Evolutionary conservation across 2,888 invertebrate species (phyloP).

Genomic region (Dolichomitus sp.): DNA sequence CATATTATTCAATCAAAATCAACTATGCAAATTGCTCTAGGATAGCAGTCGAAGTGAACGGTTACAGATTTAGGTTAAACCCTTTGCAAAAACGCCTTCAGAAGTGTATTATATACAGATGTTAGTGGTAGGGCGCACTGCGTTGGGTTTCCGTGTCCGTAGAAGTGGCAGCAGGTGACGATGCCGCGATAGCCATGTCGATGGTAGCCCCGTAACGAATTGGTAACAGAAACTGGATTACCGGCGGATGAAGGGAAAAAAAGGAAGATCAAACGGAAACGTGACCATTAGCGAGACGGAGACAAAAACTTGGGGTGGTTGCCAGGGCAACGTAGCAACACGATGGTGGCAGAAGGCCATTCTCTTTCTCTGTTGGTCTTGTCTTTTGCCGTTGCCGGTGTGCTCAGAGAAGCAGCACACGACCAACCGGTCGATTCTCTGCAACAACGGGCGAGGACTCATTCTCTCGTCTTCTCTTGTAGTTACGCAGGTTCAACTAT

Average conservation of each 20-base stretch:
- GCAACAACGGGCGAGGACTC: constrained; percentile 62
- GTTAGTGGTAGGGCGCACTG: constrained; percentile 57
- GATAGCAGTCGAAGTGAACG: neutral
- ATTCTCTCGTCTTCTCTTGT: constrained; percentile 64
- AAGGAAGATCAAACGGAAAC: constrained; percentile 71
- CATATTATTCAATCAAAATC: constrained; percentile 31
- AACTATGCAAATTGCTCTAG: constrained; percentile 1
- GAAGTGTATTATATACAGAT: neutral
- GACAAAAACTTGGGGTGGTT: constrained; percentile 70
- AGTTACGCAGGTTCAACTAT: constrained; percentile 67
- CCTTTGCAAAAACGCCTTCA: constrained; percentile 11
- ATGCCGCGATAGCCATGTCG: constrained; percentile 69
- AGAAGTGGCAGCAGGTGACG: constrained; percentile 68
- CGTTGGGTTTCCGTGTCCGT: constrained; percentile 35
- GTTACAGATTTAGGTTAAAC: constrained; percentile 32
- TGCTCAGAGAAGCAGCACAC: constrained; percentile 56
- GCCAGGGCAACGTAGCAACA: constrained; percentile 65
- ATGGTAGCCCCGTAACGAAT: constrained; percentile 69
- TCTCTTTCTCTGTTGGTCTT: constrained; percentile 57
- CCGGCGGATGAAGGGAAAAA: constrained; percentile 45
- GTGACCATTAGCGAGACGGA: constrained; percentile 72
- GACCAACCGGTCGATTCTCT: constrained; percentile 59
- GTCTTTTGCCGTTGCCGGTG: constrained; percentile 43
- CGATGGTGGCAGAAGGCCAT: constrained; percentile 48
- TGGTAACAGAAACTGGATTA: constrained; percentile 73